phyloP scores from a whole-genome alignment of 2,888 invertebrate species.

The Caenorhabditis panamensis region DNA sequence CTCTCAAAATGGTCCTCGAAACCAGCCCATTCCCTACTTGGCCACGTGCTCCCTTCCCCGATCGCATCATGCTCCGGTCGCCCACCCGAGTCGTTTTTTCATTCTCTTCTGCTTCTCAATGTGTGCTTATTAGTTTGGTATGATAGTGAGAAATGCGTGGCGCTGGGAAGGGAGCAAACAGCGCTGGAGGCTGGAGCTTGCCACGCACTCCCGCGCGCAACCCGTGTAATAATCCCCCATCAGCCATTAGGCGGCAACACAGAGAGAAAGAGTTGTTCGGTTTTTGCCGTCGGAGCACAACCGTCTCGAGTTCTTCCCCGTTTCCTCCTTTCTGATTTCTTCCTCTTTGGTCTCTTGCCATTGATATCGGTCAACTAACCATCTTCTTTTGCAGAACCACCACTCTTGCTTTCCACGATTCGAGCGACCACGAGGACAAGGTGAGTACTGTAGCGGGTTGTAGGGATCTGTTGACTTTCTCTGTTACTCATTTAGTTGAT shows the following conservation, averaged over 20 bases:
- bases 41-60: slow-evolving; percentile 9
- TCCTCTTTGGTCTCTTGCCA: not conserved
- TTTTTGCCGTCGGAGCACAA: slow-evolving; percentile 31
- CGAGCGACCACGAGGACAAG: slow-evolving; percentile 34
- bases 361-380: not conserved
- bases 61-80: slow-evolving; percentile 4
- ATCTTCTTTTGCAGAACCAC: slow-evolving; percentile 28
- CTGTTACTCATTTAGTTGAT: not conserved
- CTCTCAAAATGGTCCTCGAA: slow-evolving; percentile 9
- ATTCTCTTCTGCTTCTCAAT: slow-evolving; percentile 18
- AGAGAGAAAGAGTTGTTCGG: slow-evolving; percentile 35
- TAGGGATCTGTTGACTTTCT: slow-evolving; percentile 4
- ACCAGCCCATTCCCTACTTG: slow-evolving; percentile 10
- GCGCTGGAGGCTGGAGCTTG: slow-evolving; percentile 34
- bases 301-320: slow-evolving; percentile 38
- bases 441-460: slow-evolving; percentile 17
- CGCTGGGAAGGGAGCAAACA: slow-evolving; percentile 51
- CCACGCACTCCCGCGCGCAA: slow-evolving; percentile 35
- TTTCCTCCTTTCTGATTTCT: slow-evolving; percentile 14
- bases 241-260: slow-evolving; percentile 40
- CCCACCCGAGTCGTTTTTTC: not conserved
- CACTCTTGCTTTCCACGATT: slow-evolving; percentile 31
- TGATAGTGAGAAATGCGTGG: slow-evolving; percentile 60
- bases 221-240: slow-evolving; percentile 53
- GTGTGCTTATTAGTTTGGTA: slow-evolving; percentile 54